Conservation (phyloP, 1,140 invertebrate species). For the Macrobrachium rosenbergii region DNA sequence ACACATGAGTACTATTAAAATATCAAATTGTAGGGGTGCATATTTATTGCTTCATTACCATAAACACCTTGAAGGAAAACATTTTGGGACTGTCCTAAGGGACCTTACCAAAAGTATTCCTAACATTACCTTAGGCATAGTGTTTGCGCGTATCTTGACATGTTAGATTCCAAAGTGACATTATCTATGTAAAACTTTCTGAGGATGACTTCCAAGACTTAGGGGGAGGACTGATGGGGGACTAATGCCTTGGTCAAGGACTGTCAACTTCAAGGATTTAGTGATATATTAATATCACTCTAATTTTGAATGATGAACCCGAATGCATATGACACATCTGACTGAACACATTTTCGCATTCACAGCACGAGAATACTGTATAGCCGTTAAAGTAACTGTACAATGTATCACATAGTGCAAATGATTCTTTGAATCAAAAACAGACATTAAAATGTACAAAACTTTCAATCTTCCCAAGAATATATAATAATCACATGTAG, state of each 20-base stretch:
- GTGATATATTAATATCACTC: too few relatives aligned
- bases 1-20: conserved; percentile 44
- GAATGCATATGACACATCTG: too few relatives aligned
- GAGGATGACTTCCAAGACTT: conserved; percentile 52
- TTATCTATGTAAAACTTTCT: conserved; percentile 43
- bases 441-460: too few relatives aligned
- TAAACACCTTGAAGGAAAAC: conserved; percentile 40
- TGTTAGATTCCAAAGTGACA: conserved; percentile 60
- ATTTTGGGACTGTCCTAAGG: conserved; percentile 31
- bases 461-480: too few relatives aligned
- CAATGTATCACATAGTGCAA: too few relatives aligned
- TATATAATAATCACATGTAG: too few relatives aligned
- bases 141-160: conserved; percentile 17
- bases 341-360: too few relatives aligned
- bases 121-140: conserved; percentile 7
- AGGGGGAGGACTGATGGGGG: conserved; percentile 42
- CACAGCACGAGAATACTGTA: too few relatives aligned
- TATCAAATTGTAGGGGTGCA: conserved; percentile 38
- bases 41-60: conserved; percentile 62
- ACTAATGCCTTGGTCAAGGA: conserved; percentile 53
- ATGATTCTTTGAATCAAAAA: too few relatives aligned
- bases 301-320: too few relatives aligned
- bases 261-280: conserved; percentile 39
- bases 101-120: conserved; percentile 40
- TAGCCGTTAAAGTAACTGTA: too few relatives aligned